Base-by-base conservation (phyloP, 2,113 vertebrate genomes). In the Onychostruthus taczanowskii region DNA sequence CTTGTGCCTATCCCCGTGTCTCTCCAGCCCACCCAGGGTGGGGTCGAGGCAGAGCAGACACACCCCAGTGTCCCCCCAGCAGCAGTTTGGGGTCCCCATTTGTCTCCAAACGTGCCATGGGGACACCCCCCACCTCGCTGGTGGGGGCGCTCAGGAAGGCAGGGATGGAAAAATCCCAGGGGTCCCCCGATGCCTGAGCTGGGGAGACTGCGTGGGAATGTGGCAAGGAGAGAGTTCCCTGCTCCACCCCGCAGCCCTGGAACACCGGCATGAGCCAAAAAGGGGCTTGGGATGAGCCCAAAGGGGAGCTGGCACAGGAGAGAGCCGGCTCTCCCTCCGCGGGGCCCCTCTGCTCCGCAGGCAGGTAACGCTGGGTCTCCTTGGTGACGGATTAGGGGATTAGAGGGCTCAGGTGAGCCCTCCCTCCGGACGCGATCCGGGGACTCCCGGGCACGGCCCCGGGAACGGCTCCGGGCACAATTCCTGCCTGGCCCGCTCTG, bases 341-440 rank as follows among this genome's bases (percentile, higher is more conserved):
- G 1, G 87, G 95, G 93, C 95, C 95, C 43, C 89, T 84, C 64
- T 7, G 73, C 6, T 31, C 67, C 67, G 52, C 64, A 3, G 64
- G 67, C 87, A 56, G 91, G 87, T 49, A 47, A 12, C 12, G 73
- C 74, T 13, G 3, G 30, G 62, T 96, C 90, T 95, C 97, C 96
- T 81, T 95, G 94, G 95, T 22, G 90, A 96, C 2, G 46, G 96
- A 94, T 96, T 90, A 94, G 2, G 35, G 95, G 96, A 96, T 97
- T 94, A 96, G 39, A 39, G 28, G 43, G 50, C 50, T 94, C 94
- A 90, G 84, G 84, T 91, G 82, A 96, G 59, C 64, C 12, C 72
- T 87, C 28, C 18, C 72, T 87, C 28, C 18, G 81, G 62, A 28
- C 4, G 5, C 5, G 7, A 5, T 37, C 69, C 4, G 0, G 37